Evolutionary conservation across 2,888 invertebrate species (phyloP), one percentile per base, ranked within the genome.

Genomic region (Carpatolechia fugitivella): DNA sequence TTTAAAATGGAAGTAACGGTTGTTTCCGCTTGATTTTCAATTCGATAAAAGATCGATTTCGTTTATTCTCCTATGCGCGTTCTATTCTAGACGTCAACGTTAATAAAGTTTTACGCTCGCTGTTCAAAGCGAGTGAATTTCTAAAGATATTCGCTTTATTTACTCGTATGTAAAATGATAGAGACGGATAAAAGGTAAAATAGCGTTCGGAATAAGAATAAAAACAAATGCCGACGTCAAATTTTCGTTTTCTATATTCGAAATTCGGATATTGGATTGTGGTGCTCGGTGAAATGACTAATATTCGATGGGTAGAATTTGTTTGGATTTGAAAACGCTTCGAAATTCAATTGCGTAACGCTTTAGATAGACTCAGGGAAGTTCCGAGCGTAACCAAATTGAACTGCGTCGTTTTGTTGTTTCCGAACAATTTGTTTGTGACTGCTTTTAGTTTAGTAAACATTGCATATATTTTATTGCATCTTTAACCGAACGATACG

Each of bases 51-150:
- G 36, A 49, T 49, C 55, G 52, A 56, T 52, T 52, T 31, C 29
- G 30, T 54, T 50, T 44, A 35, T 48, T 48, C 38, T 48, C 35
- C 57, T 52, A 41, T 55, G 36, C 52, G 31, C 44, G 14, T 51
- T 46, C 56, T 52, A 48, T 47, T 48, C 48, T 36, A 52, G 52
- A 57, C 52, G 54, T 57, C 54, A 54, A 52, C 48, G 51, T 48
- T 48, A 52, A 56, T 53, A 44, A 56, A 53, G 44, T 56, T 40
- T 50, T 53, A 56, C 49, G 49, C n/a, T 35, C 46, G 33, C 41
- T 14, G 6, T 30, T 40, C 24, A 36, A 7, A 13, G 35, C 36
- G 30, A 38, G 29, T 38, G 24, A 44, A 52, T 33, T 48, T 31
- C 48, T 24, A 50, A 14, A 50, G 47, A 38, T 29, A 36, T 38